Conservation (phyloP, 2,797 vertebrate genomes). For the Neostethus bicornis region DNA sequence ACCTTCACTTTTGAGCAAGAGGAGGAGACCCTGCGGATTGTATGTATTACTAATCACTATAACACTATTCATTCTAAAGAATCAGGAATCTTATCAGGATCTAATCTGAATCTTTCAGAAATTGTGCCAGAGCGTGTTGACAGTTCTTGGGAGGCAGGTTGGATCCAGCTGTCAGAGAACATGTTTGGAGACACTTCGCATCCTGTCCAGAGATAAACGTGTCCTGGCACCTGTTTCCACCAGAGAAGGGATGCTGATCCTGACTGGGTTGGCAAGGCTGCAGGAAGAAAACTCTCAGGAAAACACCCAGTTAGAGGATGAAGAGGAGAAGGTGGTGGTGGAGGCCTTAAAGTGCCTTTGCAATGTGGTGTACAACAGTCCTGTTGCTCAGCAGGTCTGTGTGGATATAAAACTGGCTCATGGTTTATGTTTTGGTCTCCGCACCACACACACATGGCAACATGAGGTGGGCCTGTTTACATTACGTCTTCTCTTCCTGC, state of each 20-base stretch:
- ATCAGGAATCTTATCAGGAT: no score
- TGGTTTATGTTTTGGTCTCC: constrained; percentile 87
- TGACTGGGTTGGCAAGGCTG: constrained; percentile 85
- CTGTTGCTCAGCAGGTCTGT: constrained; percentile 90
- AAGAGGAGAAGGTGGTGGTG: constrained; percentile 87
- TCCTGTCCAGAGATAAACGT: constrained; percentile 94
- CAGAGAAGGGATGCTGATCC: constrained; percentile 88
- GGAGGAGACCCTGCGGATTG: constrained; percentile 91
- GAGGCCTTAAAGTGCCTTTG: constrained; percentile 98
- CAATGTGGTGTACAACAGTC: constrained; percentile 95
- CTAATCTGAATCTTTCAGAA: no score
- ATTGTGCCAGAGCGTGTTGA: constrained; percentile 88
- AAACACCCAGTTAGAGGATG: constrained; percentile 73
- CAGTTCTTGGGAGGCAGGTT: constrained; percentile 83
- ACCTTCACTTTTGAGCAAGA: constrained; percentile 90
- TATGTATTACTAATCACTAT: no score
- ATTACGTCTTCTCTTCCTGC: constrained; percentile 93
- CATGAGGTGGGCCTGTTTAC: constrained; percentile 94
- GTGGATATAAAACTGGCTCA: constrained; percentile 89
- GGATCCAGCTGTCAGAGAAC: constrained; percentile 86
- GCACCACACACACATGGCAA: constrained; percentile 73
- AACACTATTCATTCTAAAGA: no score
- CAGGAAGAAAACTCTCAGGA: constrained; percentile 62
- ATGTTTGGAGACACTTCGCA: constrained; percentile 94
- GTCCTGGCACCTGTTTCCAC: constrained; percentile 93